Conservation (phyloP, 2,797 vertebrate species). For the Fistularia tabacaria region DNA sequence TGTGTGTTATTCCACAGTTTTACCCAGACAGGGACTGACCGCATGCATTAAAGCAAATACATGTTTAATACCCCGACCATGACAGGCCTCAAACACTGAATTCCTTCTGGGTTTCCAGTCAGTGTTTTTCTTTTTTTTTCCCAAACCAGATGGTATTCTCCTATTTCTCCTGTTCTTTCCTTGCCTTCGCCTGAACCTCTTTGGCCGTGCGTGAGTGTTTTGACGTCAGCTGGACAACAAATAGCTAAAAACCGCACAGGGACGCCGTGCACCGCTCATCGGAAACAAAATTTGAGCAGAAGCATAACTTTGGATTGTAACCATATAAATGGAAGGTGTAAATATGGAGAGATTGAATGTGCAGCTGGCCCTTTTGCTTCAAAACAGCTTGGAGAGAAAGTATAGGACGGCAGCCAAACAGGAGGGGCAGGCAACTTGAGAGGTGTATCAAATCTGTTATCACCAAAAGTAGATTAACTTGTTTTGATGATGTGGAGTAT, state of each 20-base stretch:
- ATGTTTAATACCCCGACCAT: constrained; percentile 50
- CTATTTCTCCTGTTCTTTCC: constrained; percentile 6
- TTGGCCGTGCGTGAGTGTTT: background rate
- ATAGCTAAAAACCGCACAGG: constrained; percentile 11
- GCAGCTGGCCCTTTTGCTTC: constrained; percentile 28
- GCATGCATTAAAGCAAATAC: constrained; percentile 63
- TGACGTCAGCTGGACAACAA: constrained; percentile 26
- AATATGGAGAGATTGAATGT: constrained; percentile 27
- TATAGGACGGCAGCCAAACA: constrained; percentile 2
- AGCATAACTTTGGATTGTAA: constrained; percentile 18
- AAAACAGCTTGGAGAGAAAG: constrained; percentile 13
- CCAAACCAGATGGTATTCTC: constrained; percentile 40
- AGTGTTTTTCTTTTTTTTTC: constrained; percentile 15
- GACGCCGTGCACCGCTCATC: constrained; percentile 10
- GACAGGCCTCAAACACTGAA: constrained; percentile 36
- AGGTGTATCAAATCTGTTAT: constrained; percentile 9
- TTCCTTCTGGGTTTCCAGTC: constrained; percentile 55
- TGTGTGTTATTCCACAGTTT: constrained; percentile 60
- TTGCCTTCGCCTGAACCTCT: no score
- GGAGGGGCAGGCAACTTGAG: background rate
- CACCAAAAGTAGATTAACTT: background rate
- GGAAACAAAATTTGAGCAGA: constrained; percentile 23
- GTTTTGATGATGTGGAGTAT: constrained; percentile 2
- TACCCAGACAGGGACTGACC: constrained; percentile 47
- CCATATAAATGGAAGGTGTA: constrained; percentile 22